These are phyloP conservation scores for Adrianichthys oophorus DNA, from an alignment of 2,797 vertebrate species.

Conservation along the genomic window DNA sequence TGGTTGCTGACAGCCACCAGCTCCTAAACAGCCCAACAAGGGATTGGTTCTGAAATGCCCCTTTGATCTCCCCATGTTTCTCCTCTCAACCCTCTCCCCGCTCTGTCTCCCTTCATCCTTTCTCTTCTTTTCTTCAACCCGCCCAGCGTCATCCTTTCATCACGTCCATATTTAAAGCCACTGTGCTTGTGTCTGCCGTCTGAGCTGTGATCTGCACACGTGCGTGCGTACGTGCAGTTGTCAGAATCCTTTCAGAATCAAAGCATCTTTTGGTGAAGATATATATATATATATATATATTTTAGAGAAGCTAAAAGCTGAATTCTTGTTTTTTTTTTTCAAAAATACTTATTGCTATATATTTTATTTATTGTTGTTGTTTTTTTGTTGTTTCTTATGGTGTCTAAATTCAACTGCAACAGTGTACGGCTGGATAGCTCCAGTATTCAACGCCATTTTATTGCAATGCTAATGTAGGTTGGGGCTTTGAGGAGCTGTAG, in stretches of 20 bases:
- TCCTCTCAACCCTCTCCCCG: conserved; percentile 23
- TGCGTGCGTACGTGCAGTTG: no score
- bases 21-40: conserved; percentile 43
- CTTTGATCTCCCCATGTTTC: conserved; percentile 55
- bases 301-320: background rate
- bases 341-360: no score
- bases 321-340: no score
- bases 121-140: conserved; percentile 11
- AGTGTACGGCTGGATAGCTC: no score
- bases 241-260: conserved; percentile 3
- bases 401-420: no score
- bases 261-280: conserved; percentile 43
- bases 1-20: conserved; percentile 54
- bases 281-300: conserved; percentile 7
- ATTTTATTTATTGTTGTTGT: no score
- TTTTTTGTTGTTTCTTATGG: no score
- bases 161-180: conserved; percentile 52
- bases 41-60: conserved; percentile 48
- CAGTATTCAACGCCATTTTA: no score
- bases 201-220: conserved; percentile 4
- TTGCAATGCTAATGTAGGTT: no score
- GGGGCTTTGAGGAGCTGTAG: no score
- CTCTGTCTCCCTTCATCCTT: conserved; percentile 18
- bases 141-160: conserved; percentile 46
- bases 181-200: background rate